A percentile compares a stretch with the other conserved stretches of the same genome.
Conservation (phyloP, 2,113 vertebrate species). For the Uria aalge region DNA sequence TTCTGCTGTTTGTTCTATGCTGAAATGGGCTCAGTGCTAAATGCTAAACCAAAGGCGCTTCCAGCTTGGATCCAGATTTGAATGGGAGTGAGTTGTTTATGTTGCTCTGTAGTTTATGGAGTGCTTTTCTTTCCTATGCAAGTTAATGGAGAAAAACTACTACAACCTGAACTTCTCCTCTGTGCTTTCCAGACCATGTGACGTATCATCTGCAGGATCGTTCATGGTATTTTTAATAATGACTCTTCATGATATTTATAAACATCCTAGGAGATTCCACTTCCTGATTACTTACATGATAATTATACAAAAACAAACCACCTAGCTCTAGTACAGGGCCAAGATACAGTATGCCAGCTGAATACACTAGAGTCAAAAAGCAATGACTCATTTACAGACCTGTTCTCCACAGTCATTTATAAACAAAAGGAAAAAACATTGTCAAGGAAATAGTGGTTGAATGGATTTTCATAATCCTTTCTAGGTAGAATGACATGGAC, state of each 20-base stretch:
- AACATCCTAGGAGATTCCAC: not conserved
- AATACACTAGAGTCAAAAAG: not conserved
- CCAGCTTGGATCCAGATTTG: not conserved
- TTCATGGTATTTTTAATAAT: constrained; percentile 3
- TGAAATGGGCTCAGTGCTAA: not conserved
- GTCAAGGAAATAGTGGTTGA: constrained; percentile 31
- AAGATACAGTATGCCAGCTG: not conserved
- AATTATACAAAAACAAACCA: constrained; percentile 2
- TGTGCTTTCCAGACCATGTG: not conserved
- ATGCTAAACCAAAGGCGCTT: not conserved
- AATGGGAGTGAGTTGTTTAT: not conserved
- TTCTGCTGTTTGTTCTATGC: not conserved
- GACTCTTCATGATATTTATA: not conserved
- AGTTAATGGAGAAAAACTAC: not conserved
- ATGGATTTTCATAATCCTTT: constrained; percentile 48
- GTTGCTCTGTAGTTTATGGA: not conserved
- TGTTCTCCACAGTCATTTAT: too few relatives aligned
- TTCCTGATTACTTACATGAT: constrained; percentile 29
- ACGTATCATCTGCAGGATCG: not conserved
- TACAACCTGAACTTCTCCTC: not conserved
- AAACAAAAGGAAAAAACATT: constrained; percentile 19
- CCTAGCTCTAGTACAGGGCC: not conserved
- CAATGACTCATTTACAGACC: too few relatives aligned
- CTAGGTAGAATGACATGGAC: not conserved
- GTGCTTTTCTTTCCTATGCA: not conserved